A percentile compares a stretch with the other conserved stretches of the same genome.
Conservation (phyloP, 2,888 invertebrate species). For the Actias luna region DNA sequence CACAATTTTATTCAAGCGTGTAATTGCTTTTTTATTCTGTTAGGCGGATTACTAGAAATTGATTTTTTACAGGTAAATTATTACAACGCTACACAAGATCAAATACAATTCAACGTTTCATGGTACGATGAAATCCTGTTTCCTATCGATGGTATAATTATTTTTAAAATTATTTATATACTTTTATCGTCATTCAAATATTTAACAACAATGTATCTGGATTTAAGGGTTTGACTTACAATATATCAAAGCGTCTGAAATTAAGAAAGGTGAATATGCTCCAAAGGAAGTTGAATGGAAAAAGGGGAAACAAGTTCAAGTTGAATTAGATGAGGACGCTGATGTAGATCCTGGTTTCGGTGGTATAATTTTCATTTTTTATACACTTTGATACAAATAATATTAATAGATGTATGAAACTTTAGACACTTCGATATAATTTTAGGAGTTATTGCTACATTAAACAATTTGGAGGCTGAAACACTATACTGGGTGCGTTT, state of each 20-base stretch:
- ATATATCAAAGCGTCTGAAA: slow-evolving; percentile 30
- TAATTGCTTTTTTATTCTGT: neutral
- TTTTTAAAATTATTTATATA: neutral
- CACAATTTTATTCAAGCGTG: neutral
- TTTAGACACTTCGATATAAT: slow-evolving; percentile 15
- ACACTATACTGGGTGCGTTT: slow-evolving; percentile 58
- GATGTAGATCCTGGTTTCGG: slow-evolving; percentile 23
- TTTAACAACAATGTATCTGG: neutral
- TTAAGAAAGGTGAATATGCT: slow-evolving; percentile 25
- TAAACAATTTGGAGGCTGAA: slow-evolving; percentile 44
- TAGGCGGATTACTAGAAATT: neutral
- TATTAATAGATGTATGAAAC: neutral
- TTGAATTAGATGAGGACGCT: slow-evolving; percentile 28
- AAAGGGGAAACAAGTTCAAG: slow-evolving; percentile 25
- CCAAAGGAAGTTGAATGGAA: slow-evolving; percentile 48
- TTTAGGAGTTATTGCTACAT: slow-evolving; percentile 37
- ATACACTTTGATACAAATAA: neutral
- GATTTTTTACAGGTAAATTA: slow-evolving; percentile 40
- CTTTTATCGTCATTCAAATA: neutral
- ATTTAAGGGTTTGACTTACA: slow-evolving; percentile 39
- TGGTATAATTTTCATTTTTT: slow-evolving; percentile 24
- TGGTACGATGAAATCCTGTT: slow-evolving; percentile 49
- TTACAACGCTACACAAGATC: slow-evolving; percentile 26
- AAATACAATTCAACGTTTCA: slow-evolving; percentile 40
- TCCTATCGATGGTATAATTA: slow-evolving; percentile 50